Base-by-base conservation (phyloP, 2,888 invertebrate genomes). In the Marasmarcha lunaedactyla region DNA sequence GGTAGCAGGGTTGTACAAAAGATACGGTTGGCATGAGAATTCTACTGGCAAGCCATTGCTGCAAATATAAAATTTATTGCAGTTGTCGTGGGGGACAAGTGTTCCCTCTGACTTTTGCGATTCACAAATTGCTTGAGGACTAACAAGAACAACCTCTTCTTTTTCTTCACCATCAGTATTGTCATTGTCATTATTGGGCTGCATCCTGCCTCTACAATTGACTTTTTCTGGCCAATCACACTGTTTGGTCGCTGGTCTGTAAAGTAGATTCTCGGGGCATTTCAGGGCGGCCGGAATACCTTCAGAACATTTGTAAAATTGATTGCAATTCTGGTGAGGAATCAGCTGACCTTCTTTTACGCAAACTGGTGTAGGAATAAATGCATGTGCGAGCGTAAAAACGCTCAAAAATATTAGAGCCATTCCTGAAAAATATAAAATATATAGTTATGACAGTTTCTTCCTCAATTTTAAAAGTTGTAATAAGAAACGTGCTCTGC, bases 181-280 rank as follows among this genome's bases (percentile, higher is more conserved):
- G 11, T 34, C 38, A 14, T 37, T 35, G 1, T 35, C 42, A 5
- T 35, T 40, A 5, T 37, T 39, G 14, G 9, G 11, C 3, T 13
- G 3, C 14, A 14, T 2, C 14, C 54, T 48, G 10, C 52, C 48
- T 5, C 55, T 55, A 36, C 62, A 63, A 1, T 55, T 43, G 0
- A 63, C 61, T 10, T 50, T 51, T 3, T 49, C 41, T 0, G 57
- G 57, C 55, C 55, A 63, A 36, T 63, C 63, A 33, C 63, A 62
- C 14, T 46, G 37, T 30, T 55, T 44, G 1, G 20, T 52, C 6
- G 41, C 33, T 0, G 58, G 55, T 27, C 61, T 57, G 36, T 53
- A 63, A 0, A 57, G 15, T 0, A 60, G 49, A 2, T 38, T 40
- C 2, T 11, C 36, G 1, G 46, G 45, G 36, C 66, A 66, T 1